A percentile compares a stretch with the other conserved stretches of the same genome.
These are phyloP conservation scores for Gallinago jamesoni DNA, from an alignment of 2,113 vertebrate species.

Conservation along the genomic window DNA sequence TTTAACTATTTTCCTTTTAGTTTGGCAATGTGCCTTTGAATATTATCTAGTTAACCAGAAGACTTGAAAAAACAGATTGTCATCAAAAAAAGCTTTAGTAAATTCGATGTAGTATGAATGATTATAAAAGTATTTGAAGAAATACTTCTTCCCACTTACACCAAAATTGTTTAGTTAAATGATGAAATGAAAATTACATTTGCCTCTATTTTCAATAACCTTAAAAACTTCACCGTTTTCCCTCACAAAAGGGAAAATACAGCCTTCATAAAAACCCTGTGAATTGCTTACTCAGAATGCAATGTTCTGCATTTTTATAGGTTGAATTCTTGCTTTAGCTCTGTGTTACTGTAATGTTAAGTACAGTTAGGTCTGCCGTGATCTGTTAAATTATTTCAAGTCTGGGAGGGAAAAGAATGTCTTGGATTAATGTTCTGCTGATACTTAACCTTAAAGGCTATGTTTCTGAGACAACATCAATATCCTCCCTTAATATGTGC, in stretches of 20 bases:
- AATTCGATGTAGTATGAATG: not conserved
- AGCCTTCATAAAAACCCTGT: not conserved
- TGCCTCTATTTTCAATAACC: not conserved
- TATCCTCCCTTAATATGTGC: not conserved
- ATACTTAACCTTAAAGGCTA: not conserved
- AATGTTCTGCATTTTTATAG: not conserved
- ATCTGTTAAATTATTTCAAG: not conserved
- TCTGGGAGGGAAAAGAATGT: not conserved
- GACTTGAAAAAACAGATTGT: not conserved
- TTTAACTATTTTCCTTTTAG: not conserved
- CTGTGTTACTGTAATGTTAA: not conserved
- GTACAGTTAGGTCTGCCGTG: not conserved
- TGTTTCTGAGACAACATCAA: slow-evolving; percentile 2
- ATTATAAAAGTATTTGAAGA: not conserved
- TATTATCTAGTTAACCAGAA: not conserved
- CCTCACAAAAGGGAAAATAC: not conserved
- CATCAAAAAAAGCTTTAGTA: not conserved
- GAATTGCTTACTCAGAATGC: not conserved
- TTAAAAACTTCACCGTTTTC: not conserved
- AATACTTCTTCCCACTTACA: not conserved
- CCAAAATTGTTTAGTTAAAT: not conserved
- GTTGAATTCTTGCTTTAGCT: not conserved
- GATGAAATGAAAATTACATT: not conserved
- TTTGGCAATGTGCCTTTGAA: not conserved
- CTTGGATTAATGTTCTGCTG: not conserved